A percentile compares a stretch with the other conserved stretches of the same genome.
These are phyloP conservation scores for Anguilla japonica DNA, from an alignment of 2,113 vertebrate genomes.

Conservation along the genomic window DNA sequence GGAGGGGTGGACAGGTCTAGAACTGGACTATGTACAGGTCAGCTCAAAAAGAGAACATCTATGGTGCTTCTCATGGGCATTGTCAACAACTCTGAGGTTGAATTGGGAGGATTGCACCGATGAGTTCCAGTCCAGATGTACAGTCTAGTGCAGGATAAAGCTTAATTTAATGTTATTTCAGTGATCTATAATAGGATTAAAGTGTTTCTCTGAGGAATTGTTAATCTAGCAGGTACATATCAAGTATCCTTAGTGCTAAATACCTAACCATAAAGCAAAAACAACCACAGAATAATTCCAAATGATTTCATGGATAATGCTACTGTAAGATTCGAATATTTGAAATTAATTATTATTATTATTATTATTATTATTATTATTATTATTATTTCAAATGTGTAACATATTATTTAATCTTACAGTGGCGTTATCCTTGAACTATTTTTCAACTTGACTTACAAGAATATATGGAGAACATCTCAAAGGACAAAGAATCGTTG, in stretches of 20 bases:
- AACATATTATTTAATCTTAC: neutral
- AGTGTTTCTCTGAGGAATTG: neutral
- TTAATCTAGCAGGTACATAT: neutral
- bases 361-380: neutral
- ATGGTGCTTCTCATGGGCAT: neutral
- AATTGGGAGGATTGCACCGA: neutral
- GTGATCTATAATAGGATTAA: neutral
- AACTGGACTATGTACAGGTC: neutral
- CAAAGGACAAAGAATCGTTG: neutral
- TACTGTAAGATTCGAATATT: neutral
- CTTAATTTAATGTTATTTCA: neutral
- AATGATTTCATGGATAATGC: too few species aligned
- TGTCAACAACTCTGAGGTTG: neutral
- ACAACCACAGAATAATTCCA: neutral
- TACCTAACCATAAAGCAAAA: neutral
- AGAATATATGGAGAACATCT: neutral
- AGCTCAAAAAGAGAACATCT: neutral
- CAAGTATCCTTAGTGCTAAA: neutral
- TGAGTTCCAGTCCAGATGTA: neutral
- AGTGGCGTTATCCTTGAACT: neutral
- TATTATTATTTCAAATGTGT: neutral
- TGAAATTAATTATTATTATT: neutral
- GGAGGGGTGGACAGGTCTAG: neutral
- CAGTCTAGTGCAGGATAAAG: neutral
- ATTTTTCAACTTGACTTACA: neutral